Evolutionary conservation across 2,113 vertebrate species (phyloP).

Genomic region (Dermatemys mawii): DNA sequence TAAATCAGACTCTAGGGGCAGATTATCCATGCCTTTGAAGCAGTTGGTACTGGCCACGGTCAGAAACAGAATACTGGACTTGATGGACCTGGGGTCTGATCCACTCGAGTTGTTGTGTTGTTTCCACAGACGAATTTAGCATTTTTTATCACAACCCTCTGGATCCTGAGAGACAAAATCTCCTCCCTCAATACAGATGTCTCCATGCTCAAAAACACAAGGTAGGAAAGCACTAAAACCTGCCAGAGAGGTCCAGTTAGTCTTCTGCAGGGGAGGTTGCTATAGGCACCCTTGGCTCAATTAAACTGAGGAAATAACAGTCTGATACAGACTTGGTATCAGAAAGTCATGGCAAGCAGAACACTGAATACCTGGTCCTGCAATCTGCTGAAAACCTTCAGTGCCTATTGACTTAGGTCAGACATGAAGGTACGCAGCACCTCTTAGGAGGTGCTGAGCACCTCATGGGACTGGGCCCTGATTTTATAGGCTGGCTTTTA

Average conservation of each 20-base stretch:
- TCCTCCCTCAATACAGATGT: conserved; percentile 71
- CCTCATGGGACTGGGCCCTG: no score
- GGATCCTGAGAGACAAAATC: conserved; percentile 57
- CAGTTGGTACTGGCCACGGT: background rate
- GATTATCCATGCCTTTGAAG: background rate
- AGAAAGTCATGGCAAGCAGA: background rate
- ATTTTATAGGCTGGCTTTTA: no score
- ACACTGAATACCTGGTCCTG: background rate
- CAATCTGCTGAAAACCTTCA: background rate
- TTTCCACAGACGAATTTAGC: conserved; percentile 58
- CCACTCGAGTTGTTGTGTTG: background rate
- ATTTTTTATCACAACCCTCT: conserved; percentile 64
- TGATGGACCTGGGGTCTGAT: background rate
- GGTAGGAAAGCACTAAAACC: conserved; percentile 28
- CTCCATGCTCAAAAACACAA: conserved; percentile 67
- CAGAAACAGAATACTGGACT: background rate
- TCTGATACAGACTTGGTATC: background rate
- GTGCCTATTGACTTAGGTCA: background rate
- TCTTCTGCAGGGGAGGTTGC: background rate
- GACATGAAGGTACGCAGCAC: background rate
- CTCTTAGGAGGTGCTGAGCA: background rate
- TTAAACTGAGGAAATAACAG: background rate
- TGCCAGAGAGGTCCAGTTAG: background rate
- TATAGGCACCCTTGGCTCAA: background rate
- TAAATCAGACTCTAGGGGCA: no score